Base-by-base conservation (phyloP, 1,140 invertebrate species). In the Whitmania pigra region DNA sequence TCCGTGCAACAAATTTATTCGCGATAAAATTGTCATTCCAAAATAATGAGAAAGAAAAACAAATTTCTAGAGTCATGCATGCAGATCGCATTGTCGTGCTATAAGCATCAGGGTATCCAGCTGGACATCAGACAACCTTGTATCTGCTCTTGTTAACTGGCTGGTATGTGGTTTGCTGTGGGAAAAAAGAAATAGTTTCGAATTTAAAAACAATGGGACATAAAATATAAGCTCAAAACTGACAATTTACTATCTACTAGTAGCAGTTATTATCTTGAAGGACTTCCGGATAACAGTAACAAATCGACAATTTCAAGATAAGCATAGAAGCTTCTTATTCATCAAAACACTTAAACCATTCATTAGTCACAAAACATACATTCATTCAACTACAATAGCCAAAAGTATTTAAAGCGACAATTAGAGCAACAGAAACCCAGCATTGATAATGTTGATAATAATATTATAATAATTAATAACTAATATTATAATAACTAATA, bases 121-220 rank as follows among this genome's bases (percentile, higher is more conserved):
- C n/a, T n/a, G 43, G 15, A 49, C 15, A 49, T 78, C 90, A 95
- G 73, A 96, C 82, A 80, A 97, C 94, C 87, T 97, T 97, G 82
- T 97, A 97, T 81, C 94, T 86, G 67, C 91, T 90, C 81, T 92
- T 92, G 78, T 93, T 94, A 76, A 83, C 82, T n/a, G 84, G 78
- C 88, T 90, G 78, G 88, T 90, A 83, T 88, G 92, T 83, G 89
- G 89, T 83, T 81, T 84, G 82, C 82, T 83, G 79, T 72, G 82
- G 82, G 68, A 73, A 75, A 73, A 72, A 71, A 67, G 68, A 69
- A 53, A 73, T 31, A 15, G 36, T 43, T 43, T 68, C 2, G 11
- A 13, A 63, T n/a, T 1, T 7, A n/a, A 63, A 15, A n/a, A 63
- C 22, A 63, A 15, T 31, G 0, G 0, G 57, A 25, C 57, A 25